phyloP scores from a whole-genome alignment of 2,797 vertebrate species.

The Lophius americanus region DNA sequence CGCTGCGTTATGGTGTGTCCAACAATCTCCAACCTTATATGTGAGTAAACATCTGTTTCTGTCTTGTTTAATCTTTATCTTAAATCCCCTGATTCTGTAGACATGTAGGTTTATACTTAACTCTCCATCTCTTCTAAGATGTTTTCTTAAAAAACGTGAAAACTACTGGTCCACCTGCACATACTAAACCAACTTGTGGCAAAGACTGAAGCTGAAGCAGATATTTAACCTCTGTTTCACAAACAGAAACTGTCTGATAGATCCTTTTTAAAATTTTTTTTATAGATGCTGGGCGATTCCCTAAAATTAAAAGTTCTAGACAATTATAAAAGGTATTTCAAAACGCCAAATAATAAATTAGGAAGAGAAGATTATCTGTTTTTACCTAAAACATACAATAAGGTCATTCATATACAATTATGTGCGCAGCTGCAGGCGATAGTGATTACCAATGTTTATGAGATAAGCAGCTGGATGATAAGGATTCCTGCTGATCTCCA shows the following conservation, averaged over 20 bases:
- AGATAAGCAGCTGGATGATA: conserved; percentile 57
- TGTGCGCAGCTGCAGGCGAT: conserved; percentile 42
- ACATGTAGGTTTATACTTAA: neutral
- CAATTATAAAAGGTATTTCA: conserved; percentile 30
- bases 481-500: conserved; percentile 42
- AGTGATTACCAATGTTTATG: conserved; percentile 55
- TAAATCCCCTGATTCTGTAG: neutral
- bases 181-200: conserved; percentile 27
- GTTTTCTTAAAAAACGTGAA: conserved; percentile 11
- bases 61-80: neutral
- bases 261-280: conserved; percentile 11
- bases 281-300: neutral
- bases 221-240: conserved; percentile 10
- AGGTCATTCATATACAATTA: conserved; percentile 30
- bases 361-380: neutral
- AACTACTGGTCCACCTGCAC: conserved; percentile 37
- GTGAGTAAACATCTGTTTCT: conserved; percentile 74
- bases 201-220: conserved; percentile 12
- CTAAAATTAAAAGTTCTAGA: conserved; percentile 12
- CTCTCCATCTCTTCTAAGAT: neutral
- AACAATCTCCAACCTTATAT: conserved; percentile 78
- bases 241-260: conserved; percentile 3
- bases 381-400: conserved; percentile 33
- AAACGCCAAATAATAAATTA: conserved; percentile 27
- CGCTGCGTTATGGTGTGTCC: conserved; percentile 59